Evolutionary conservation across 2,888 invertebrate genomes (phyloP).

Genomic region (Pandemis cinnamomeana): DNA sequence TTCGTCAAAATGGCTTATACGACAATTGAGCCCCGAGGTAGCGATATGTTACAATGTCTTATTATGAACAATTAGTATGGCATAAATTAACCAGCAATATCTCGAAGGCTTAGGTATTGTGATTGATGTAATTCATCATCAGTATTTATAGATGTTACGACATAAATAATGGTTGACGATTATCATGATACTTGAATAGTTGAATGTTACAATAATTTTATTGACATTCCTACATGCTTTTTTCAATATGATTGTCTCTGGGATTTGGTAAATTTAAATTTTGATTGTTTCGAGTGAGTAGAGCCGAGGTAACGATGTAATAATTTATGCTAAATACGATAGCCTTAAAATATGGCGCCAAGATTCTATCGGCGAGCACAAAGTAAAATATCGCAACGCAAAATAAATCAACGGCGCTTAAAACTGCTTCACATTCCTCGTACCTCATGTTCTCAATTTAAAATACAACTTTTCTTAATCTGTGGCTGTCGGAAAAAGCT

Average conservation of each 20-base stretch:
- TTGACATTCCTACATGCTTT: conserved; percentile 7
- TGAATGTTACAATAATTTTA: conserved; percentile 20
- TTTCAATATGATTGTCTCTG: neutral
- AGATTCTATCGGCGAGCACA: conserved; percentile 58
- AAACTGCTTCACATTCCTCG: conserved; percentile 32
- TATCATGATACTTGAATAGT: conserved; percentile 8
- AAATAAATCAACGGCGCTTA: conserved; percentile 76
- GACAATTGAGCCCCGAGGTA: too few relatives aligned
- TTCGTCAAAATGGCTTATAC: too few relatives aligned
- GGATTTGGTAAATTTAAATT: neutral
- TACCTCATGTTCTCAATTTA: conserved; percentile 28
- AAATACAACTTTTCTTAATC: conserved; percentile 36
- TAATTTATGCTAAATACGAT: neutral
- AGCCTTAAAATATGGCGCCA: conserved; percentile 63
- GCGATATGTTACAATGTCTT: conserved; percentile 64
- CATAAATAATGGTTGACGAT: conserved; percentile 29
- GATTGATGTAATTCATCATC: conserved; percentile 29
- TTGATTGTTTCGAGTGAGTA: neutral
- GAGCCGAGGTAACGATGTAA: too few relatives aligned
- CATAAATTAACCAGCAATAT: conserved; percentile 62
- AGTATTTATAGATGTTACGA: conserved; percentile 27
- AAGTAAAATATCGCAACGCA: conserved; percentile 49
- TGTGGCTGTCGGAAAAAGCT: conserved; percentile 40
- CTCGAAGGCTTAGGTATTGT: conserved; percentile 28
- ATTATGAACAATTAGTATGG: conserved; percentile 77